Base-by-base conservation (phyloP, 2,113 vertebrate genomes). In the Sarotherodon lohbergeri region DNA sequence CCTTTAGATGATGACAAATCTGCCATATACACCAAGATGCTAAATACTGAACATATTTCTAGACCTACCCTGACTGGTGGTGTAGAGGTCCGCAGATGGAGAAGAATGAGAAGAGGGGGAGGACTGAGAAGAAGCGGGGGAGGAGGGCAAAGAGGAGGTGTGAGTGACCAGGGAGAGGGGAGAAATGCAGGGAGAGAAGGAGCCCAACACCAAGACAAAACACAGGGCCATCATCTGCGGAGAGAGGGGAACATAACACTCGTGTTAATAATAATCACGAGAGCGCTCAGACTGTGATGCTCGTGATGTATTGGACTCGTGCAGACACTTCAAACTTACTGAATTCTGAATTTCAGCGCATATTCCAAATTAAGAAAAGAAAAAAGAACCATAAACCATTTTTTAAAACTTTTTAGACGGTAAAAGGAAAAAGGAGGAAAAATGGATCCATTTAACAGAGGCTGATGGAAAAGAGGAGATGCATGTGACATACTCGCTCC, bases 121-220 rank as follows among this genome's bases (percentile, higher is more conserved):
- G 95, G 98, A 97, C 59, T 97, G 96, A 19, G 95, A 90, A 79
- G 93, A 90, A 5, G 93, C 86, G n/a, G 90, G 83, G 22, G 73
- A 90, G 68, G 90, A 88, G 22, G 91, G 86, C 90, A 90, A 84
- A 78, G 90, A 89, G 36, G 93, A 83, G 57, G 87, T 19, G 34
- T 93, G 91, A 56, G 80, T 29, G 92, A 96, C 66, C 81, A 97
- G 95, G 90, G 98, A 98, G 94, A 99, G 97, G 91, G 98, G 97
- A 3, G 98, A 97, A 92, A 98, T 96, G 96, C 98, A 98, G 78
- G 98, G 98, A 91, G 98, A 96, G 46, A 99, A 95, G 90, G 98
- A 98, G 92, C 99, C 98, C 95, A 99, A 96, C 94, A 99, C 98
- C 95, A 99, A 96, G 87, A 99, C 96, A 2, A 99, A 99, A 94